phyloP scores from a whole-genome alignment of 2,797 vertebrate genomes.

The Myiotriccus ornatus region DNA sequence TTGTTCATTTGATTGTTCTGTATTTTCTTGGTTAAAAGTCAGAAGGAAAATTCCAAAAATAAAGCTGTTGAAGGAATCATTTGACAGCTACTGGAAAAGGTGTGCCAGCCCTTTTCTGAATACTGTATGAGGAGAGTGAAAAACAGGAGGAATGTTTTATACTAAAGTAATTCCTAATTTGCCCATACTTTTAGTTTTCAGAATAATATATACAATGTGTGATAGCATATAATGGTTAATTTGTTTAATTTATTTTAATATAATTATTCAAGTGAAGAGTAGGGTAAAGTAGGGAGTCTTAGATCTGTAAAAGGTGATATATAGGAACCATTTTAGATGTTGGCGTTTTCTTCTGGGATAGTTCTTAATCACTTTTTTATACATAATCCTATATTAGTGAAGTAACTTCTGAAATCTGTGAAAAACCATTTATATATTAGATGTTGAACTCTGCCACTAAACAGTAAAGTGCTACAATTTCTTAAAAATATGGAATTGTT shows the following conservation, averaged over 20 bases:
- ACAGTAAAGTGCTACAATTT: background rate
- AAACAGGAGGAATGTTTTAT: background rate
- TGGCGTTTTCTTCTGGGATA: background rate
- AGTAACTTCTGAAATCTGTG: background rate
- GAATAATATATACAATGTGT: background rate
- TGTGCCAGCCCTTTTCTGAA: background rate
- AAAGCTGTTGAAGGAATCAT: background rate
- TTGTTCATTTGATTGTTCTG: background rate
- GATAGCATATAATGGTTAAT: background rate
- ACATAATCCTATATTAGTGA: background rate
- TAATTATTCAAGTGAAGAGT: background rate
- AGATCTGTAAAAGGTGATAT: background rate
- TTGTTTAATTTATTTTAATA: background rate
- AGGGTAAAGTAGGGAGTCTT: background rate
- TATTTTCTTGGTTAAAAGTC: slow-evolving; percentile 9
- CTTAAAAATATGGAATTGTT: background rate
- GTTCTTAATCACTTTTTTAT: background rate
- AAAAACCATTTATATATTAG: background rate
- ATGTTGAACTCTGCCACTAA: background rate
- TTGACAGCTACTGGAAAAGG: background rate
- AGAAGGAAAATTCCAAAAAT: slow-evolving; percentile 21
- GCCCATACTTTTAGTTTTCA: background rate
- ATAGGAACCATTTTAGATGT: background rate
- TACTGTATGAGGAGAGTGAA: background rate
- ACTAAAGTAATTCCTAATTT: background rate